Percentiles rank a stretch among this genome's conserved stretches.
Evolutionary conservation across 2,113 vertebrate species (phyloP).

Genomic region (Macquaria ambigua): DNA sequence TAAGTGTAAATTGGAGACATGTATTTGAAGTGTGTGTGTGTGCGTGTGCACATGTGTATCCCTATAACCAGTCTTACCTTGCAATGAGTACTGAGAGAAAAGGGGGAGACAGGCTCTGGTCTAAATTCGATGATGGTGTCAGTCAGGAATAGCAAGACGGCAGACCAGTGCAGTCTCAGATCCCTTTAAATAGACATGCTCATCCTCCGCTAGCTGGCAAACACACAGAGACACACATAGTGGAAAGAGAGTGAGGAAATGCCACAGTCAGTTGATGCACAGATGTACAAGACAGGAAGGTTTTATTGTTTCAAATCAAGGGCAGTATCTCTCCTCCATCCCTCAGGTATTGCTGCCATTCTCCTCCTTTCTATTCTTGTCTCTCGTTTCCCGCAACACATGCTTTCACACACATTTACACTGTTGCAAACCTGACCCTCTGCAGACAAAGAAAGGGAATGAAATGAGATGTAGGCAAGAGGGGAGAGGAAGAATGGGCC

Average conservation of each 20-base stretch:
- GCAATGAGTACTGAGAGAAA: conserved; percentile 37
- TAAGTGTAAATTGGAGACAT: background rate
- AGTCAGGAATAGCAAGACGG: conserved; percentile 68
- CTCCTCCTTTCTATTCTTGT: conserved; percentile 19
- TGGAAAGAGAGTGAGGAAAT: conserved; percentile 71
- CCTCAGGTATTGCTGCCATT: conserved; percentile 41
- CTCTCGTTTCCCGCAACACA: conserved; percentile 37
- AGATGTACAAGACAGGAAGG: conserved; percentile 64
- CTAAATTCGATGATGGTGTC: conserved; percentile 55
- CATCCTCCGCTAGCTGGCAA: conserved; percentile 64
- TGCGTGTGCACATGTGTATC: background rate
- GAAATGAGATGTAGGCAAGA: conserved; percentile 42
- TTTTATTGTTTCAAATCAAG: conserved; percentile 58
- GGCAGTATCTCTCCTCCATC: conserved; percentile 34
- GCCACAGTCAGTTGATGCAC: conserved; percentile 69
- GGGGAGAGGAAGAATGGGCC: conserved; percentile 39
- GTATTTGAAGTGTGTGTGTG: conserved; percentile 14
- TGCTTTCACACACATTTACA: conserved; percentile 59
- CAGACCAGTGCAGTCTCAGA: conserved; percentile 58
- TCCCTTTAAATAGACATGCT: conserved; percentile 76
- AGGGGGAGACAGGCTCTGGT: conserved; percentile 53
- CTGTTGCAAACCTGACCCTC: conserved; percentile 53
- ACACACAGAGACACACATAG: conserved; percentile 65
- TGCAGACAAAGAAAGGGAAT: conserved; percentile 74
- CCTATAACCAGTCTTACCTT: conserved; percentile 66